Evolutionary conservation across 2,888 invertebrate genomes (phyloP).

Genomic region (Geotrupes spiniger): DNA sequence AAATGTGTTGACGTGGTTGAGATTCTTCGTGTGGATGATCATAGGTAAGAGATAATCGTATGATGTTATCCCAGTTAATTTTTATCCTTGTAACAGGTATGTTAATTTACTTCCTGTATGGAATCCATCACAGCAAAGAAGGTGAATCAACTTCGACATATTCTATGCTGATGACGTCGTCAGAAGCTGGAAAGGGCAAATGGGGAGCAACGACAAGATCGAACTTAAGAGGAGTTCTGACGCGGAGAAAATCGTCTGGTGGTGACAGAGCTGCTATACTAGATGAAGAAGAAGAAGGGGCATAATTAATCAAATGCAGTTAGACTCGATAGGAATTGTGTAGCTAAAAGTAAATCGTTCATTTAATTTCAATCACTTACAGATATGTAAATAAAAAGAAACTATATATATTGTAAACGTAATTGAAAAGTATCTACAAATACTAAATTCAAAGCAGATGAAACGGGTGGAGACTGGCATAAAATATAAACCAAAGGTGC

Average conservation of each 20-base stretch:
- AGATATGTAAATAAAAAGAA: too few species aligned
- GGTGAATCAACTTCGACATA: constrained; percentile 62
- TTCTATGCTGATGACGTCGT: constrained; percentile 63
- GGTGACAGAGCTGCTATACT: constrained; percentile 48
- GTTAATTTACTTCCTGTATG: constrained; percentile 79
- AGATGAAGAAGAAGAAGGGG: constrained; percentile 39
- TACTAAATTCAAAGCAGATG: too few species aligned
- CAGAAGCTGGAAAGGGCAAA: constrained; percentile 60
- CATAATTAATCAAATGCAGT: constrained; percentile 1
- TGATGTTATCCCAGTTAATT: background rate
- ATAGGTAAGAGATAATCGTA: constrained; percentile 57
- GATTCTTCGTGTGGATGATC: constrained; percentile 84
- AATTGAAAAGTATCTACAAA: too few species aligned
- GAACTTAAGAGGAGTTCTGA: constrained; percentile 43
- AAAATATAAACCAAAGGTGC: too few species aligned
- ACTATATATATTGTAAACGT: too few species aligned
- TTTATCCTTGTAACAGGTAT: constrained; percentile 63
- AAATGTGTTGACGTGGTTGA: constrained; percentile 76
- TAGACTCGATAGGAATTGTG: too few species aligned
- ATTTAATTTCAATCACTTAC: too few species aligned
- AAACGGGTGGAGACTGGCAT: too few species aligned
- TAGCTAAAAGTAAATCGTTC: too few species aligned
- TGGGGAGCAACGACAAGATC: constrained; percentile 58
- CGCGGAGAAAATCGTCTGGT: constrained; percentile 43
- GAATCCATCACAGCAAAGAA: constrained; percentile 81